These are phyloP conservation scores for Cryptocephalus primarius DNA, from an alignment of 2,888 invertebrate species.

Conservation along the genomic window DNA sequence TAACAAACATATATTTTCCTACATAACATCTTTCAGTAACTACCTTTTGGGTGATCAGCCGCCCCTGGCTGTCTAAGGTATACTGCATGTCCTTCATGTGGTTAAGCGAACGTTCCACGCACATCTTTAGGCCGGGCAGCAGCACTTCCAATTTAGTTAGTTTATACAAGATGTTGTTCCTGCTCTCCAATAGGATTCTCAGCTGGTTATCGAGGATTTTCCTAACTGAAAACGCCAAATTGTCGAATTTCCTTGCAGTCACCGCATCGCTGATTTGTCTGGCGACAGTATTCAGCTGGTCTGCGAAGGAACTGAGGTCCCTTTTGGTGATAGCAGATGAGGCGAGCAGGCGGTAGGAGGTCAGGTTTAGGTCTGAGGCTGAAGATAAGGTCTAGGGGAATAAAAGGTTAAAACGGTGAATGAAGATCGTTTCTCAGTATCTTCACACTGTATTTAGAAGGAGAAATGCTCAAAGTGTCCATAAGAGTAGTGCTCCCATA, in stretches of 20 bases:
- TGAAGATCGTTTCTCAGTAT: not conserved
- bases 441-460: not conserved
- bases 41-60: conserved; percentile 58
- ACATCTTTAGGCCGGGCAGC: conserved; percentile 57
- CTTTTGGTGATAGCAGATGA: conserved; percentile 51
- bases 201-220: conserved; percentile 49
- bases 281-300: conserved; percentile 54
- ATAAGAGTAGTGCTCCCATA: too few relatives aligned
- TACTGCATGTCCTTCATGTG: conserved; percentile 69
- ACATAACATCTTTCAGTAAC: conserved; percentile 16
- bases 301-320: conserved; percentile 52
- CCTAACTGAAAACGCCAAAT: conserved; percentile 53
- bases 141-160: conserved; percentile 66
- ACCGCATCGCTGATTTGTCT: conserved; percentile 59
- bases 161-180: conserved; percentile 64
- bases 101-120: conserved; percentile 60
- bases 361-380: conserved; percentile 44
- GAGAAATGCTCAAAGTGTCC: too few relatives aligned
- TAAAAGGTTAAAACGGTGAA: not conserved
- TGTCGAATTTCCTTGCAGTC: conserved; percentile 62
- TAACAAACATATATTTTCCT: not conserved
- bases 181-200: conserved; percentile 56
- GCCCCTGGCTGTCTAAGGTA: conserved; percentile 62
- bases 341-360: conserved; percentile 42
- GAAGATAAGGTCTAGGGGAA: conserved; percentile 23